Percentiles rank a stretch among this genome's conserved stretches.
Evolutionary conservation across 2,797 vertebrate genomes (phyloP).

Genomic region (Acanthis flammea): DNA sequence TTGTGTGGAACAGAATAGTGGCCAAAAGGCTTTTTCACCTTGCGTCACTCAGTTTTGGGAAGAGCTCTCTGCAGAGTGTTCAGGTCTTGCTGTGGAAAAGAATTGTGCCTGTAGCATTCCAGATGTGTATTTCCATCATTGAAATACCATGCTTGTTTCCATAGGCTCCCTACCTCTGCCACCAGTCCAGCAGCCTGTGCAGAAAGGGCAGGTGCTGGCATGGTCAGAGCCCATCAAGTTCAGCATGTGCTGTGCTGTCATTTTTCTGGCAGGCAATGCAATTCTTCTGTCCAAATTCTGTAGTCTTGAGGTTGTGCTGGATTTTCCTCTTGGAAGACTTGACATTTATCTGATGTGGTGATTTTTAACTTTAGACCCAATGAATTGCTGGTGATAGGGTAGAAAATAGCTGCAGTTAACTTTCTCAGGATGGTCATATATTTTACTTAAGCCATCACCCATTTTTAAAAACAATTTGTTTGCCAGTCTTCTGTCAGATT

Average conservation of each 20-base stretch:
- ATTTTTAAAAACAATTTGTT: neutral
- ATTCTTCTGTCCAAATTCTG: neutral
- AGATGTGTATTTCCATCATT: neutral
- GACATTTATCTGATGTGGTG: rapidly evolving
- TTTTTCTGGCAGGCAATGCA: neutral
- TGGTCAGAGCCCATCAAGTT: neutral
- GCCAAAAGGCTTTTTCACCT: neutral
- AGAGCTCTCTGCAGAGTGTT: neutral
- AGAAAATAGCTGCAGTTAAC: neutral
- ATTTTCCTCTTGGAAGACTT: neutral
- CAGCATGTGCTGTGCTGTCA: rapidly evolving
- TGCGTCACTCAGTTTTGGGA: neutral
- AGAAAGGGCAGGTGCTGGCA: neutral
- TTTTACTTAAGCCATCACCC: neutral
- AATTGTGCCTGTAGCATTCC: neutral
- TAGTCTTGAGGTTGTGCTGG: neutral
- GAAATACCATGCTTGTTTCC: neutral
- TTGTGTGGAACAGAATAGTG: neutral
- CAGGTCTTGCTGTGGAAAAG: neutral
- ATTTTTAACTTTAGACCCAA: neutral
- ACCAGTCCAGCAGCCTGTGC: neutral
- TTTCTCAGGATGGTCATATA: neutral
- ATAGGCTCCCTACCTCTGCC: neutral
- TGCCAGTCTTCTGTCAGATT: neutral
- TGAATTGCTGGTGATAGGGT: neutral